Evolutionary conservation across 2,888 invertebrate genomes (phyloP), one percentile per base, ranked within the genome.

Genomic region (Caenorhabditis uteleia): DNA sequence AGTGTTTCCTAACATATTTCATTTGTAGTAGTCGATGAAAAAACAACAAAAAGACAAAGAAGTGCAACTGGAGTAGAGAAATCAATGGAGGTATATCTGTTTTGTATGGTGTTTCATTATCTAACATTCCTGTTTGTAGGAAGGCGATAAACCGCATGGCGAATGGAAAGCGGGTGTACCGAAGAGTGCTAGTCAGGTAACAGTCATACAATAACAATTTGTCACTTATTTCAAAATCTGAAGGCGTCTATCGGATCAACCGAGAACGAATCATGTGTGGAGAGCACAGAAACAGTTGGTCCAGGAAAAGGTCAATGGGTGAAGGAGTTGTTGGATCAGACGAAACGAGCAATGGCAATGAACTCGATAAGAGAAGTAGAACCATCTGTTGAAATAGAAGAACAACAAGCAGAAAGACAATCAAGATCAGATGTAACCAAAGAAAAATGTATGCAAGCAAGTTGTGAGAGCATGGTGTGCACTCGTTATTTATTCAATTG

Each of bases 281-380:
- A 62, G 18, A 62, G 62, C 14, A 57, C 34, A 39, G 62, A 62
- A 18, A 80, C 80, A n/a, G 79, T 80, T 0, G 80, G 80, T 16
- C 51, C 58, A 25, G 76, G 77, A n/a, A 61, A 76, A 23, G 77
- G 79, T n/a, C 74, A 77, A 58, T 80, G 79, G 80, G 78, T 74
- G 7, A 77, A 78, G 44, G 77, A 78, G 2, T 47, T 75, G 25
- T 23, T 75, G 36, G 75, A 72, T 42, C 74, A 74, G 44, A 70
- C 75, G 45, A 73, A 68, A 53, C 60, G 68, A 36, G 74, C 70
- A 20, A 66, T 62, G 72, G 71, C 68, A 21, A 68, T 68, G 58
- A 69, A 68, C 26, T 51, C 58, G 21, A 73, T 73, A 16, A 61
- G 65, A 21, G 73, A 75, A 44, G 64, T 53, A 2, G 74, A 58